Conservation (phyloP, 2,797 vertebrate genomes). For the Myotis pilosus region DNA sequence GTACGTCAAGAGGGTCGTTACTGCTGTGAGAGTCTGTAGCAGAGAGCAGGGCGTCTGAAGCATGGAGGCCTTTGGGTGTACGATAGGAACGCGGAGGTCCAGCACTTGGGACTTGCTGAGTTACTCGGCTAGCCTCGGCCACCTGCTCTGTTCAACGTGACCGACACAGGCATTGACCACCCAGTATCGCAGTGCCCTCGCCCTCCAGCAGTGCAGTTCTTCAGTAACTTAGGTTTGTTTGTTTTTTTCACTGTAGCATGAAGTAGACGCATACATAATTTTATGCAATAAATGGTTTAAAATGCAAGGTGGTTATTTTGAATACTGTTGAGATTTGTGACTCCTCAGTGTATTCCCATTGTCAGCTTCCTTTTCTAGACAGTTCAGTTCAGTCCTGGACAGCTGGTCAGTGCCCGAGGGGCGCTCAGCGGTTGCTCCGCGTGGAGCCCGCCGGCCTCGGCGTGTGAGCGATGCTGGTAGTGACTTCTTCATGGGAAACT, state of each 20-base stretch:
- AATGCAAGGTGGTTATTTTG: conserved; percentile 70
- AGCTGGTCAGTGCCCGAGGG: not conserved
- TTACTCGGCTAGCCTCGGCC: conserved; percentile 61
- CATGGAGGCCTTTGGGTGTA: conserved; percentile 74
- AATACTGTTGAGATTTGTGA: conserved; percentile 54
- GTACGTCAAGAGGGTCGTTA: conserved; percentile 69
- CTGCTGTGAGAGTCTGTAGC: conserved; percentile 83
- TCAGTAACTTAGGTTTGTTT: conserved; percentile 70
- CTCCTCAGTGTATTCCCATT: not conserved
- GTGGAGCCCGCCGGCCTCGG: not conserved
- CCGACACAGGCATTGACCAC: conserved; percentile 21
- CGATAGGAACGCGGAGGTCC: conserved; percentile 73
- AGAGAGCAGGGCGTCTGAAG: conserved; percentile 54
- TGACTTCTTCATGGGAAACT: not conserved
- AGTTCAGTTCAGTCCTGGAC: conserved; percentile 43
- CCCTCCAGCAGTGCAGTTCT: conserved; percentile 65
- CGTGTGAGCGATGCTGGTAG: accelerated
- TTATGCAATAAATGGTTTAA: conserved; percentile 85
- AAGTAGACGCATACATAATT: conserved; percentile 82
- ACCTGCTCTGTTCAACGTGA: conserved; percentile 57
- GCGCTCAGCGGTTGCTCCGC: not conserved
- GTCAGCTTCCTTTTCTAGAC: conserved; percentile 50
- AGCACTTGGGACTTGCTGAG: conserved; percentile 70
- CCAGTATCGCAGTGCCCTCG: conserved; percentile 67
- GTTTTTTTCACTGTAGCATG: conserved; percentile 81